Evolutionary conservation across 2,113 vertebrate species (phyloP).

Genomic region (Corapipo altera): DNA sequence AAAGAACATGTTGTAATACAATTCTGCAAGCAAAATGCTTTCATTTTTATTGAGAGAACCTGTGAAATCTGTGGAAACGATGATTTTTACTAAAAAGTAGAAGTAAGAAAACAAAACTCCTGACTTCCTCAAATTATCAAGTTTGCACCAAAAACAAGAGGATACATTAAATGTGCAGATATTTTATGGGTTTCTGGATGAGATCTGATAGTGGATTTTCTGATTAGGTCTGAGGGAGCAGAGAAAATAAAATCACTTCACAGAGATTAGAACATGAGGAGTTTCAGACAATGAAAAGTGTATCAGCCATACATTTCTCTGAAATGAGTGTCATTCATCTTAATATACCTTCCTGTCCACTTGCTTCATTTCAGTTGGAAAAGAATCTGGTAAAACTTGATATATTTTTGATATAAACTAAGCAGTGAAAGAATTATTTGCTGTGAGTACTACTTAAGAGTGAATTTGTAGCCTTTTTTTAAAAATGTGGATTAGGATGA

Average conservation of each 20-base stretch:
- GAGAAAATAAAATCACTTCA: neutral
- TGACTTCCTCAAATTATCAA: neutral
- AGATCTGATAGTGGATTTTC: neutral
- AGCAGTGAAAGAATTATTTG: slow-evolving; percentile 7
- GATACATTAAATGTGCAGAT: neutral
- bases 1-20: neutral
- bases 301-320: neutral
- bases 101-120: neutral
- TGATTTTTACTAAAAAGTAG: neutral
- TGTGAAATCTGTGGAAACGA: neutral
- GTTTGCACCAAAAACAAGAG: neutral
- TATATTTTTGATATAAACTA: neutral
- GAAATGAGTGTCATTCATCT: neutral
- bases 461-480: neutral
- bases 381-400: neutral
- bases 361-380: neutral
- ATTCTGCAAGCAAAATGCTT: neutral
- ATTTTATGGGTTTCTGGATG: neutral
- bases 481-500: neutral
- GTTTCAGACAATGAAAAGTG: neutral
- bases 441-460: neutral
- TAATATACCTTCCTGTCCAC: neutral
- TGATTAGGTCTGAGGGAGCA: neutral
- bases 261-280: neutral
- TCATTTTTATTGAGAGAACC: neutral